phyloP scores from a whole-genome alignment of 2,797 vertebrate species.

The Scyliorhinus canicula region DNA sequence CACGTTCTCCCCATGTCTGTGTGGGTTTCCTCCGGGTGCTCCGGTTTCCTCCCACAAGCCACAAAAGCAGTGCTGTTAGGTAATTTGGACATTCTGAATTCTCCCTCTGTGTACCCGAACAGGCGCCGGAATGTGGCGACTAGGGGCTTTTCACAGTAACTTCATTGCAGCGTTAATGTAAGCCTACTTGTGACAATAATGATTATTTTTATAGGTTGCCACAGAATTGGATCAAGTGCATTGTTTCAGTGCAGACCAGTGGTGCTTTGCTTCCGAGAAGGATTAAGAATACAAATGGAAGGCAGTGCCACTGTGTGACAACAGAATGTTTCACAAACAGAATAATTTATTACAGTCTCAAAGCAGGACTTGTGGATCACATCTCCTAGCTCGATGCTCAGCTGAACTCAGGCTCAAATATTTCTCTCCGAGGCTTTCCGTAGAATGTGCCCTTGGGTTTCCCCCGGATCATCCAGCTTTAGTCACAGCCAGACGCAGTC shows the following conservation, averaged over 20 bases:
- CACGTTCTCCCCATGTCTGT: no score
- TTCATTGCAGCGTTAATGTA: no score
- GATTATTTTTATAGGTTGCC: no score
- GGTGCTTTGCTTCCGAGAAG: neutral
- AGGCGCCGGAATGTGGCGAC: no score
- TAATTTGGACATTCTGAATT: no score
- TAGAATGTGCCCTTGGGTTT: neutral
- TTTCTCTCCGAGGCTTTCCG: neutral
- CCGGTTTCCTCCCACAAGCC: no score
- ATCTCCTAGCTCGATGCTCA: neutral
- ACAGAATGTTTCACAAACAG: neutral
- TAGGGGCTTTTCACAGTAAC: no score
- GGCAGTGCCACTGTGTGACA: neutral
- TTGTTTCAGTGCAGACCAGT: neutral
- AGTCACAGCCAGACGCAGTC: neutral
- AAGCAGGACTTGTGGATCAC: neutral
- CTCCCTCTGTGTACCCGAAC: no score
- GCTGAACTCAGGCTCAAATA: neutral
- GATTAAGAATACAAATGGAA: neutral
- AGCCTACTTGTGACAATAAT: no score
- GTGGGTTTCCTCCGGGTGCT: no score
- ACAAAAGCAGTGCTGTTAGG: no score
- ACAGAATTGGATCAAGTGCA: neutral
- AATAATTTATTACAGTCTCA: neutral
- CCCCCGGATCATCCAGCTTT: neutral